These are phyloP conservation scores for Xiphorhynchus elegans DNA, from an alignment of 2,113 vertebrate genomes.

Conservation along the genomic window DNA sequence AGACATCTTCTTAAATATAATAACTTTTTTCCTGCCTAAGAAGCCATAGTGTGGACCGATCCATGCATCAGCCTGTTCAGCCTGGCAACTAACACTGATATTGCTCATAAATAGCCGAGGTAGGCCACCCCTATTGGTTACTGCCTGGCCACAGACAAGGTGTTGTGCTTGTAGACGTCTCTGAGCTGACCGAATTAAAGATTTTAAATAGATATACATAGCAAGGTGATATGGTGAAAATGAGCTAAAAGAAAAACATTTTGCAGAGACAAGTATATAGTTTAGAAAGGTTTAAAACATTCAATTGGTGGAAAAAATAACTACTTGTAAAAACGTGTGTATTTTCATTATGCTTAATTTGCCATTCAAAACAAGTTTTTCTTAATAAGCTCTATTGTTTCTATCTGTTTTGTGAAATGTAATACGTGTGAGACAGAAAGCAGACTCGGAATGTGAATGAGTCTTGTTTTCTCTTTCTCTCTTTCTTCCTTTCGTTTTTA, in stretches of 20 bases:
- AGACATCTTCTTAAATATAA: neutral
- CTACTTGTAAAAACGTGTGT: slow-evolving; percentile 74
- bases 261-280: slow-evolving; percentile 64
- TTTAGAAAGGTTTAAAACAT: slow-evolving; percentile 73
- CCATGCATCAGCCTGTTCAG: neutral
- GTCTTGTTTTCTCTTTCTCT: slow-evolving; percentile 58
- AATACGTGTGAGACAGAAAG: slow-evolving; percentile 82
- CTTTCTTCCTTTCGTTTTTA: neutral
- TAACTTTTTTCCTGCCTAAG: neutral
- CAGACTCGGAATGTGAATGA: slow-evolving; percentile 81
- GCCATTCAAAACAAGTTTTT: slow-evolving; percentile 82
- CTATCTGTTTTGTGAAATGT: slow-evolving; percentile 82
- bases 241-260: slow-evolving; percentile 50
- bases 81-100: neutral
- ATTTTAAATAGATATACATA: neutral
- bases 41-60: neutral
- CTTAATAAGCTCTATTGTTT: slow-evolving; percentile 82
- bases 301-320: slow-evolving; percentile 68
- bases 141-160: neutral
- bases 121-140: neutral
- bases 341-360: slow-evolving; percentile 77
- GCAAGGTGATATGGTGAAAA: slow-evolving; percentile 27
- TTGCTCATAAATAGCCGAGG: neutral
- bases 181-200: neutral
- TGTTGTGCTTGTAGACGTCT: neutral